A percentile compares a stretch with the other conserved stretches of the same genome.
phyloP scores from a whole-genome alignment of 2,113 vertebrate species.

The Gambusia holbrooki region DNA sequence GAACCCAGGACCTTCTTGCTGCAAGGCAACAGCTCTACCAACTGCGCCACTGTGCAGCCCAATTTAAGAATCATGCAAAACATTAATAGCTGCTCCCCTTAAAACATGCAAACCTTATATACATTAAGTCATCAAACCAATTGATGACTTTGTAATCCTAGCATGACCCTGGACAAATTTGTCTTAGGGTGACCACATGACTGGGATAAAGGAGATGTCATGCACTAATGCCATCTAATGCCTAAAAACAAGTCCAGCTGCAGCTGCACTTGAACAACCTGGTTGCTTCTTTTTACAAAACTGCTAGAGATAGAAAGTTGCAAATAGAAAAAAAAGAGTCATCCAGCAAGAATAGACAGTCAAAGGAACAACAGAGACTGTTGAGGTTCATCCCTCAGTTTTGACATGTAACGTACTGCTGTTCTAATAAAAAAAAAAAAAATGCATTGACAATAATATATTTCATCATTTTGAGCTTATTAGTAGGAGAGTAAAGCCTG shows the following conservation, averaged over 20 bases:
- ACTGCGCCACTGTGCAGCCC: too few species aligned
- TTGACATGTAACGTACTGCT: background rate
- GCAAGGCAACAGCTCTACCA: too few species aligned
- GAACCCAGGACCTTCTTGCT: too few species aligned
- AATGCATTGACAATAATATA: background rate
- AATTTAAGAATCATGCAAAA: background rate
- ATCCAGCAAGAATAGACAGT: conserved; percentile 43
- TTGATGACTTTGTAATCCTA: conserved; percentile 3
- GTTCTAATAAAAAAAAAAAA: background rate
- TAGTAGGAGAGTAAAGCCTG: background rate
- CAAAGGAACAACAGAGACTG: conserved; percentile 55
- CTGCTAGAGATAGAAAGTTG: conserved; percentile 25
- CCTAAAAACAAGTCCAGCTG: conserved; percentile 34
- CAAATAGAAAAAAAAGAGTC: conserved; percentile 29
- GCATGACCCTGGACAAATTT: conserved; percentile 11
- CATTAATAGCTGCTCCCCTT: background rate
- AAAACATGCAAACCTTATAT: background rate
- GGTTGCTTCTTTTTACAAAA: conserved; percentile 25
- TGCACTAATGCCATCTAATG: conserved; percentile 57
- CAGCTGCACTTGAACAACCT: conserved; percentile 36
- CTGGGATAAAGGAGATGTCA: conserved; percentile 42
- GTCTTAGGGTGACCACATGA: conserved; percentile 44
- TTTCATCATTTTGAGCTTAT: background rate
- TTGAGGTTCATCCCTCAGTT: conserved; percentile 3
- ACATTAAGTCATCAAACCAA: conserved; percentile 11